These are phyloP conservation scores for Oscarella lobularis DNA, from an alignment of 37 sponge, comb jelly and placozoan genomes.

Conservation along the genomic window DNA sequence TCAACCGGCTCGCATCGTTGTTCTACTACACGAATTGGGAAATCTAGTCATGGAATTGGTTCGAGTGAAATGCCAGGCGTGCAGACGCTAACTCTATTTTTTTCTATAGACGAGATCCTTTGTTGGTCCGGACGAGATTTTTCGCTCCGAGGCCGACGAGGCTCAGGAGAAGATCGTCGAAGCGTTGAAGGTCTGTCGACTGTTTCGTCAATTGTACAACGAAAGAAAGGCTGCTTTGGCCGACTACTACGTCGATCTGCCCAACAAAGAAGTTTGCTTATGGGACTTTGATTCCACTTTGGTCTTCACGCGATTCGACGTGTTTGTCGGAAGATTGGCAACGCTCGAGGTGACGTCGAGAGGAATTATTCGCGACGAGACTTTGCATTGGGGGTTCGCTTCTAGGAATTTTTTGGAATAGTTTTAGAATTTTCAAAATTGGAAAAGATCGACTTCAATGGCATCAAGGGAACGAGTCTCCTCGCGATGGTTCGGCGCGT, in stretches of 20 bases:
- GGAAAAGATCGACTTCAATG: conserved; percentile 91
- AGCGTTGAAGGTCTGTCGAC: conserved; percentile 49
- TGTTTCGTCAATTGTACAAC: conserved; percentile 18
- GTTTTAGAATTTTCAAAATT: conserved; percentile 71
- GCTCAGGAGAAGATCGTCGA: conserved; percentile 70
- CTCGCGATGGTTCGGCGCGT: conserved; percentile 44
- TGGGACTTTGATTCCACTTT: conserved; percentile 76
- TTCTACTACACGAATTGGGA: conserved; percentile 80
- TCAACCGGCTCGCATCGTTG: conserved; percentile 71
- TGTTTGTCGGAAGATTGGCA: conserved; percentile 48
- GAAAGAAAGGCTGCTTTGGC: background rate
- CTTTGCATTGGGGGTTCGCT: too few species aligned
- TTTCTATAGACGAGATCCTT: conserved; percentile 15
- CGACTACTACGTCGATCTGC: background rate
- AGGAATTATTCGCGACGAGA: too few species aligned
- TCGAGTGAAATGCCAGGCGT: background rate
- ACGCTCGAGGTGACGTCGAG: too few species aligned
- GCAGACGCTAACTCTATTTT: conserved; percentile 18
- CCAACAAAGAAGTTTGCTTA: background rate
- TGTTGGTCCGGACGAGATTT: conserved; percentile 66
- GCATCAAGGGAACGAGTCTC: conserved; percentile 60
- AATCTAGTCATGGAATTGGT: conserved; percentile 84
- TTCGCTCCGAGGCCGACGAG: conserved; percentile 77
- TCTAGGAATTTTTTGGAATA: conserved; percentile 51
- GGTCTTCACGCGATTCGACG: conserved; percentile 69